These are phyloP conservation scores for Ephydatia muelleri DNA, from an alignment of 37 sponge, comb jelly and placozoan species.

Conservation along the genomic window DNA sequence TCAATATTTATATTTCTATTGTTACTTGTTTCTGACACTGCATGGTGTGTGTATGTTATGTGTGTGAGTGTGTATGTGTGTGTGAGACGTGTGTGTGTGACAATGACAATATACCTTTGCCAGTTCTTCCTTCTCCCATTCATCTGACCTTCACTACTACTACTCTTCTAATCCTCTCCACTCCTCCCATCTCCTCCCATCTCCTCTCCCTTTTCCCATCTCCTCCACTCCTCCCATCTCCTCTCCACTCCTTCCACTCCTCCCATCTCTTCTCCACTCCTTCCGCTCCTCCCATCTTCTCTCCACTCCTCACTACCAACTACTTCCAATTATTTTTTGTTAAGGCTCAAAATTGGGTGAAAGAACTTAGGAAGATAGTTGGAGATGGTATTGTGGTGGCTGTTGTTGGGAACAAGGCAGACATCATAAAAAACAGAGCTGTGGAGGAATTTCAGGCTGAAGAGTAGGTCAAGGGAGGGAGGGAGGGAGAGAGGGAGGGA, in stretches of 20 bases:
- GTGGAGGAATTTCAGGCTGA: conserved; percentile 56
- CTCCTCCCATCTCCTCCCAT: too few species aligned
- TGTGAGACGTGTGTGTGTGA: neutral
- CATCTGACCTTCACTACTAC: neutral
- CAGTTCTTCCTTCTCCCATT: neutral
- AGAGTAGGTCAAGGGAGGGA: conserved; percentile 45
- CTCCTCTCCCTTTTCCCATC: neutral
- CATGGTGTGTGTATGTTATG: too few species aligned
- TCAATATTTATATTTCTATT: too few species aligned
- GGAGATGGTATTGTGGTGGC: conserved; percentile 59
- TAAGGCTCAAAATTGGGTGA: conserved; percentile 88
- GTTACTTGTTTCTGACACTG: too few species aligned
- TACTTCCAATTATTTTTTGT: too few species aligned
- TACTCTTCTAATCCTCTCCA: neutral
- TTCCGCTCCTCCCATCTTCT: neutral
- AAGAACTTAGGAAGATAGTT: conserved; percentile 83
- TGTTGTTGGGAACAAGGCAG: conserved; percentile 89
- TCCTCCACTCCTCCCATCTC: neutral
- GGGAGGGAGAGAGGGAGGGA: neutral
- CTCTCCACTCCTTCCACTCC: neutral
- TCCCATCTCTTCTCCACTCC: neutral
- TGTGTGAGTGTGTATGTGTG: neutral
- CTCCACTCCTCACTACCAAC: neutral
- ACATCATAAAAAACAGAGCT: conserved; percentile 80
- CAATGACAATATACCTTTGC: too few species aligned